These are phyloP conservation scores for Hyalella azteca DNA, from an alignment of 2,888 invertebrate species.

Conservation along the genomic window DNA sequence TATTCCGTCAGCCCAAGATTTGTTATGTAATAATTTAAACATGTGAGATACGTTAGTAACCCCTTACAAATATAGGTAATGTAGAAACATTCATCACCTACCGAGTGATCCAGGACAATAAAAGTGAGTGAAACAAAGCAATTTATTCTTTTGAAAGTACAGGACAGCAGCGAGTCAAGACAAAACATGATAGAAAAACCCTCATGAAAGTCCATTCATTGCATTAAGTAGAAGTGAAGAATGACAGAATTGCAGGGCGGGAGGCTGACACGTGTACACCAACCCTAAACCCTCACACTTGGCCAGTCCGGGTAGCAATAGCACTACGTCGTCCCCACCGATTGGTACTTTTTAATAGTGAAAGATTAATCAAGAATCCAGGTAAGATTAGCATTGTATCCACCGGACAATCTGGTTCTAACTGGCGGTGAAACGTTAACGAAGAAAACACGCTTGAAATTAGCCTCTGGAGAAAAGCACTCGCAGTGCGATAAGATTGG, in stretches of 20 bases:
- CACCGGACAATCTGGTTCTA: not conserved
- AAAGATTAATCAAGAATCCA: not conserved
- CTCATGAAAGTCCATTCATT: constrained; percentile 8
- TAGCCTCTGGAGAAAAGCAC: constrained; percentile 1
- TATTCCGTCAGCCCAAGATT: no score
- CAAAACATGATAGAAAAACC: constrained; percentile 23
- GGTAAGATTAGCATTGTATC: not conserved
- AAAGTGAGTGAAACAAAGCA: constrained; percentile 1
- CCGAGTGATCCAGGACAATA: not conserved
- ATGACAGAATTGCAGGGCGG: not conserved
- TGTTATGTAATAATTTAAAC: no score
- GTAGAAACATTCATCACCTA: no score
- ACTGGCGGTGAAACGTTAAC: not conserved
- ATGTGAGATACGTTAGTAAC: no score
- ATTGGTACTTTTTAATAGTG: not conserved
- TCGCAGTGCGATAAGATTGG: constrained; percentile 1
- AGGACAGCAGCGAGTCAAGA: constrained; percentile 27
- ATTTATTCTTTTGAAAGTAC: constrained; percentile 31
- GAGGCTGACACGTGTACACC: no score
- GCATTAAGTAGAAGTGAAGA: not conserved
- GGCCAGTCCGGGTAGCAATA: no score
- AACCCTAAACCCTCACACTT: no score
- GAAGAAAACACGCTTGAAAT: not conserved
- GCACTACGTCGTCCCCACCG: not conserved
- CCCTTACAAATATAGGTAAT: no score